phyloP scores from a whole-genome alignment of 2,888 invertebrate species.

The Eurois occulta region DNA sequence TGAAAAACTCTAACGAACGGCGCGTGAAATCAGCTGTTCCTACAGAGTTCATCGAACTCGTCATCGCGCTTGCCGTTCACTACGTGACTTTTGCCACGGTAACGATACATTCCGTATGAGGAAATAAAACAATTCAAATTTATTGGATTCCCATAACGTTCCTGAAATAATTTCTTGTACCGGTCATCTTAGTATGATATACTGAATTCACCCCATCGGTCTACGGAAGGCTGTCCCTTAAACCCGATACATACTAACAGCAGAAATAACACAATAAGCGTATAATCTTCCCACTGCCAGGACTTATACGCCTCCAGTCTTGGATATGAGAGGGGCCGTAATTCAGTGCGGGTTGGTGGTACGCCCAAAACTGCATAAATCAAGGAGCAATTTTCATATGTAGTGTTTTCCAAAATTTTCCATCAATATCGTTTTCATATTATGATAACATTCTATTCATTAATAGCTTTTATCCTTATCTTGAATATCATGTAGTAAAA shows the following conservation, averaged over 20 bases:
- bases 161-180: too few species aligned
- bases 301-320: background rate
- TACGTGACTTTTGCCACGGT: too few species aligned
- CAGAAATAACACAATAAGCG: background rate
- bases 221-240: too few species aligned
- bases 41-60: too few species aligned
- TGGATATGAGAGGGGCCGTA: background rate
- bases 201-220: too few species aligned
- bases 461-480: conserved; percentile 14
- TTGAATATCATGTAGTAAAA: conserved; percentile 27
- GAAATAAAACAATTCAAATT: too few species aligned
- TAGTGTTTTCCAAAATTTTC: background rate
- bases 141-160: too few species aligned
- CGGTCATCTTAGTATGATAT: too few species aligned
- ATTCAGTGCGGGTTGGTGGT: background rate
- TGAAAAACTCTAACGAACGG: too few species aligned
- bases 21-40: too few species aligned
- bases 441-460: conserved; percentile 2
- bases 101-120: too few species aligned
- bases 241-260: background rate
- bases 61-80: too few species aligned
- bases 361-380: background rate
- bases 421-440: conserved; percentile 16
- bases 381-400: background rate
- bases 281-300: background rate